These are phyloP conservation scores for Mastigias papua DNA, from an alignment of 30 jellyfish, hydroid and myxozoan species.

Conservation along the genomic window DNA sequence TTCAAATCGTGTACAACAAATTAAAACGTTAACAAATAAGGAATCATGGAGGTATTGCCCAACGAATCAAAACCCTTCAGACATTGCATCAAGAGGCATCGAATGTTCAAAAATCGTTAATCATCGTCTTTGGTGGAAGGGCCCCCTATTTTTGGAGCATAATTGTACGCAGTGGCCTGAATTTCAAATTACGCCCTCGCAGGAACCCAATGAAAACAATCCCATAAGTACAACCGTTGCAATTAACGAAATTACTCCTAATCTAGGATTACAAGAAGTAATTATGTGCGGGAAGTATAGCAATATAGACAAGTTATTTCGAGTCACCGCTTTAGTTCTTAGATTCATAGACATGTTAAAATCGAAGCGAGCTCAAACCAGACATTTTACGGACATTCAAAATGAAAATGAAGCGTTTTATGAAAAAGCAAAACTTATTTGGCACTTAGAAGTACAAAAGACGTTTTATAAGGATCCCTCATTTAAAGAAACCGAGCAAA, in stretches of 20 bases:
- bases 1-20: not conserved
- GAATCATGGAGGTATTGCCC: not conserved
- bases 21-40: too few species aligned
- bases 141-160: not conserved
- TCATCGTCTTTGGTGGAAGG: not conserved
- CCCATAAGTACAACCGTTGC: not conserved
- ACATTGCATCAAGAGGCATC: not conserved
- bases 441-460: not conserved
- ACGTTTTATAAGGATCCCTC: not conserved
- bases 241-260: not conserved
- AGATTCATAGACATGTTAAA: not conserved
- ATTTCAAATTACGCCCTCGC: not conserved
- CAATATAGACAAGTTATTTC: not conserved
- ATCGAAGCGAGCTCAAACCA: not conserved
- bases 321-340: not conserved
- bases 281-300: not conserved
- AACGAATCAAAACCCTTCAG: not conserved
- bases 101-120: not conserved
- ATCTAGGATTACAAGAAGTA: not conserved
- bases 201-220: not conserved
- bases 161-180: not conserved
- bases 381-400: not conserved
- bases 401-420: not conserved
- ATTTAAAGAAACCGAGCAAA: not conserved
- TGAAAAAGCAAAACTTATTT: not conserved